A percentile compares a stretch with the other conserved stretches of the same genome.
These are phyloP conservation scores for Leptatherina wallacei DNA, from an alignment of 2,797 vertebrate species.

Conservation along the genomic window DNA sequence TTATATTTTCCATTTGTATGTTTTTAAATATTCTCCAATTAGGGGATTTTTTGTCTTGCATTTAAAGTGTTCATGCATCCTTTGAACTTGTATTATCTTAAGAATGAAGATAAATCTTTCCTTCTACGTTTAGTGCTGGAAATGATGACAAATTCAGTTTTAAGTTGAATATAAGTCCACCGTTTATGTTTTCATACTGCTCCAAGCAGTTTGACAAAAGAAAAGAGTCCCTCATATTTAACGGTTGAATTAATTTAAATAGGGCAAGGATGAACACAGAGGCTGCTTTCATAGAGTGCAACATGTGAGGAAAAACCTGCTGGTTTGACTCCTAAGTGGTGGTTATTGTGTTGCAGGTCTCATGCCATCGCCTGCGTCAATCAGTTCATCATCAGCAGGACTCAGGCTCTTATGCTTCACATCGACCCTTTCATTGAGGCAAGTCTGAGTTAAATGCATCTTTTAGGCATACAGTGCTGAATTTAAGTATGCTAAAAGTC, in stretches of 20 bases:
- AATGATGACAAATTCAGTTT: background rate
- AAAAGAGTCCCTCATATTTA: slow-evolving; percentile 16
- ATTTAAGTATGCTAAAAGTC: background rate
- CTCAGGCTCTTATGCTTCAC: slow-evolving; percentile 97
- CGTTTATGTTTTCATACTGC: background rate
- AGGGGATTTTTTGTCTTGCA: background rate
- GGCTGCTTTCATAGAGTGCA: slow-evolving; percentile 41
- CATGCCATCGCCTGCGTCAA: slow-evolving; percentile 98
- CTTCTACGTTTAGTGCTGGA: background rate
- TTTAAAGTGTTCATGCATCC: background rate
- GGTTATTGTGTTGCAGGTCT: slow-evolving; percentile 84
- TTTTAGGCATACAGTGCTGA: background rate
- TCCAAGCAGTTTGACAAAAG: background rate
- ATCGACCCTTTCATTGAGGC: slow-evolving; percentile 98
- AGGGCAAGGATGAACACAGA: slow-evolving; percentile 27
- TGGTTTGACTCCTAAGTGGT: slow-evolving; percentile 22
- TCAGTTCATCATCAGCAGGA: slow-evolving; percentile 98
- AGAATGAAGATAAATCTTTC: background rate
- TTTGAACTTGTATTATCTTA: background rate
- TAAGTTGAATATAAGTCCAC: background rate
- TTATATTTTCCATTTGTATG: background rate
- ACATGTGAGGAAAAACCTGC: slow-evolving; percentile 46
- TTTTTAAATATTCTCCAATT: background rate
- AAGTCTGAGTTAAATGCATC: slow-evolving; percentile 40
- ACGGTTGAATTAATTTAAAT: background rate